Evolutionary conservation across 1,140 invertebrate species (phyloP), one percentile per base, ranked within the genome.

Genomic region (Panulirus ornatus): DNA sequence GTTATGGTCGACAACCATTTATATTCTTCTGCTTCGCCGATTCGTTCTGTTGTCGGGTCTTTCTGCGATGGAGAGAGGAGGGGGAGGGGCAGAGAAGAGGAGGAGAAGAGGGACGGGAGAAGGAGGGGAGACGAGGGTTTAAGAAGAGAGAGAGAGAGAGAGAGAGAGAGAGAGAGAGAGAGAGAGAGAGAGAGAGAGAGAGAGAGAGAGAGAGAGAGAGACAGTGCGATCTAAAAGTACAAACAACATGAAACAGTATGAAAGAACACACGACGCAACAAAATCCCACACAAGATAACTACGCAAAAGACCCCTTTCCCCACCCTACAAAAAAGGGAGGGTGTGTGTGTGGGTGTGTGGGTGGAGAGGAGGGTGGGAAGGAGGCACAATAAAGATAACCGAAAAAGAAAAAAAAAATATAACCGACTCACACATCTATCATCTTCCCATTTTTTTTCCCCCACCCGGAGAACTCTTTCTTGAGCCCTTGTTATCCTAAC

Each of bases 161-260:
- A 76, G 75, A 42, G 36, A 76, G 75, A 42, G 36, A 76, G 75
- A 42, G 36, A 76, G 75, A 42, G 36, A 76, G 75, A 42, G 36
- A 76, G 75, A 42, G 16, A 71, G 66, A 30, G 16, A 30, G 66
- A 71, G 66, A 30, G 66, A 71, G 36, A 38, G 71, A 34, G 27
- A 38, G 30, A 75, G 36, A 36, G 70, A 75, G 30, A 38, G 36
- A 75, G 30, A 14, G 71, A 75, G 36, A 19, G 36, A 75, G 34
- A 40, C 5, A 27, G 9, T 70, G 9, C n/a, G 9, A 5, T 19
- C 36, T 34, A 70, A n/a, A 70, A n/a, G 36, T 34, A 70, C 66
- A 70, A n/a, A 70, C 66, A 70, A 70, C n/a, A n/a, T 5, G 6
- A 70, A 70, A 6, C n/a, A n/a, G 63, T 5, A n/a, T 27, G 22